Conservation (phyloP, 2,797 vertebrate species). For the Zenarchopterus dispar region DNA sequence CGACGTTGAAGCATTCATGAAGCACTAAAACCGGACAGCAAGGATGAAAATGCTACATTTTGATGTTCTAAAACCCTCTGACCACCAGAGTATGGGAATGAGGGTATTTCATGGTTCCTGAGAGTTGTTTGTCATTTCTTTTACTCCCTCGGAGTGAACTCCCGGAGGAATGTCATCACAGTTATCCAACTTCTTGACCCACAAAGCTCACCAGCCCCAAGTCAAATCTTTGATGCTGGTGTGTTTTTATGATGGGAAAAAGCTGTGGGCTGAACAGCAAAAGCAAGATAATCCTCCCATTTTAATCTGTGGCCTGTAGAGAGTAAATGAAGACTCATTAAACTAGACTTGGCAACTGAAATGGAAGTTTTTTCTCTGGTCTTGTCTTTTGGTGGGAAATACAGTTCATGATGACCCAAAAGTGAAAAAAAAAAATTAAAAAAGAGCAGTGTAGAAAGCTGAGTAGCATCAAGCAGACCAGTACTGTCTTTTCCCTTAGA, state of each 20-base stretch:
- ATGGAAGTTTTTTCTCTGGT: slow-evolving; percentile 8
- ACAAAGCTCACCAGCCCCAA: slow-evolving; percentile 2
- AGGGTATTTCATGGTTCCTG: too few relatives aligned
- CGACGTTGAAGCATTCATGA: too few relatives aligned
- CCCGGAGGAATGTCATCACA: slow-evolving; percentile 30
- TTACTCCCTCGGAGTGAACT: slow-evolving; percentile 14
- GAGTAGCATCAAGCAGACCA: too few relatives aligned
- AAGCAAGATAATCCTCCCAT: slow-evolving; percentile 10
- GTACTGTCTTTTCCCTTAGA: too few relatives aligned
- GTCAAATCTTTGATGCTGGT: slow-evolving; percentile 15
- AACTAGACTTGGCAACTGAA: slow-evolving; percentile 7
- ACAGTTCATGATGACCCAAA: slow-evolving; percentile 13
- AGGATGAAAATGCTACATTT: too few relatives aligned
- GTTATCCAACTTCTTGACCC: slow-evolving; percentile 20
- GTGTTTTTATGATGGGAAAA: slow-evolving; percentile 19
- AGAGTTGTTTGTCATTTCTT: slow-evolving; percentile 24
- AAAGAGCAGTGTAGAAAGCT: too few relatives aligned
- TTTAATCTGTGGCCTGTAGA: slow-evolving; percentile 11
- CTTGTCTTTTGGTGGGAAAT: slow-evolving; percentile 10
- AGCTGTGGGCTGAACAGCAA: slow-evolving; percentile 23
- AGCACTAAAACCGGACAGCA: too few relatives aligned
- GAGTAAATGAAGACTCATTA: slow-evolving; percentile 16
- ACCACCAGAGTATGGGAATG: too few relatives aligned
- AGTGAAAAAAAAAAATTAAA: slow-evolving; percentile 16
- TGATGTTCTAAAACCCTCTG: too few relatives aligned